phyloP scores from a whole-genome alignment of 2,797 vertebrate species.

The Sternotherus odoratus region DNA sequence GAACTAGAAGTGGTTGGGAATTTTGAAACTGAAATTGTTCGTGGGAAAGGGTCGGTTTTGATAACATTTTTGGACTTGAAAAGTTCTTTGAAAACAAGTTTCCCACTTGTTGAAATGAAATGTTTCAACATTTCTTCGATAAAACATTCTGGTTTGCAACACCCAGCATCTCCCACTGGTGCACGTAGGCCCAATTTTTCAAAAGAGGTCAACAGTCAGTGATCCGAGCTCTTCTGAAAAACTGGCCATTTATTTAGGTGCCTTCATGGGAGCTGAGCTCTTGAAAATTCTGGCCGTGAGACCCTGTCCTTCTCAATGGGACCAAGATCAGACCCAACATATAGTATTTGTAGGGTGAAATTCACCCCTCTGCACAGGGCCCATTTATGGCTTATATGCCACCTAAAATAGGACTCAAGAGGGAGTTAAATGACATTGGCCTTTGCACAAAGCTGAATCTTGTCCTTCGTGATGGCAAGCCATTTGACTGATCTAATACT shows the following conservation, averaged over 20 bases:
- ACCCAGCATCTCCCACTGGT: fast-evolving
- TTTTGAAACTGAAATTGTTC: too few relatives aligned
- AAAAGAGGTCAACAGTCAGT: neutral
- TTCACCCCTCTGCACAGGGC: neutral
- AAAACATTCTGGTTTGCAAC: neutral
- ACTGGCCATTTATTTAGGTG: neutral
- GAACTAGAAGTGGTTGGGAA: neutral
- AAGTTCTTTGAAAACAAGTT: too few relatives aligned
- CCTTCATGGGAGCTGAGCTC: neutral
- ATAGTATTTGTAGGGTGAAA: neutral
- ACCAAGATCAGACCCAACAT: neutral
- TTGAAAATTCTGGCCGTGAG: neutral
- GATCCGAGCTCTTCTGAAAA: neutral
- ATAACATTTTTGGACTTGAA: too few relatives aligned
- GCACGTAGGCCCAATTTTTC: neutral
- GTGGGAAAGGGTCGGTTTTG: too few relatives aligned
- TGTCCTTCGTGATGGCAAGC: neutral
- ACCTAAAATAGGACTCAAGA: neutral
- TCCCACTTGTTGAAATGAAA: too few relatives aligned
- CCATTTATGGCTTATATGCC: neutral
- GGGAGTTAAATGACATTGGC: neutral
- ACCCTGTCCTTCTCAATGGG: neutral
- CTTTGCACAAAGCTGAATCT: neutral
- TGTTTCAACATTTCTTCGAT: too few relatives aligned
- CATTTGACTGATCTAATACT: neutral